phyloP scores from a whole-genome alignment of 2,888 invertebrate genomes.

The Eupithecia subfuscata region DNA sequence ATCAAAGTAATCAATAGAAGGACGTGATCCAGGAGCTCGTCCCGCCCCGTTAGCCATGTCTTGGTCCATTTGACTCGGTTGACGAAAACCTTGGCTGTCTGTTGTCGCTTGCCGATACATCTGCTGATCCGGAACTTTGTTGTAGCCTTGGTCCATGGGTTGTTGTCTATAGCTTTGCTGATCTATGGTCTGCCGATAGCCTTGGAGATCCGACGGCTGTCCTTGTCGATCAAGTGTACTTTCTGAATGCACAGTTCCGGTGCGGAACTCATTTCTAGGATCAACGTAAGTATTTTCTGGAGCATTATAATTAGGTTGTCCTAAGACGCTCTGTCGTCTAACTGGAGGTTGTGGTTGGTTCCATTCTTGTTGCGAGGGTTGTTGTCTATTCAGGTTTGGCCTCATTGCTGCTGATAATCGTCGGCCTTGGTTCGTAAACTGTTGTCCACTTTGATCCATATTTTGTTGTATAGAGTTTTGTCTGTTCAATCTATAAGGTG shows the following conservation, averaged over 20 bases:
- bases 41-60: constrained; percentile 68
- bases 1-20: constrained; percentile 95
- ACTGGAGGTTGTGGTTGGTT: constrained; percentile 59
- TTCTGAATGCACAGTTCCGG: constrained; percentile 75
- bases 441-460: constrained; percentile 72
- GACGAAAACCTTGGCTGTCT: constrained; percentile 51
- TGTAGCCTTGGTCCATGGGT: constrained; percentile 76
- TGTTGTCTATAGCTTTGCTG: constrained; percentile 67
- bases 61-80: constrained; percentile 70
- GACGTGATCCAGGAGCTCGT: constrained; percentile 63
- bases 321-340: constrained; percentile 73
- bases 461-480: constrained; percentile 64
- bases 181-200: constrained; percentile 61
- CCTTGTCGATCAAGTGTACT: constrained; percentile 58
- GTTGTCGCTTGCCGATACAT: constrained; percentile 55
- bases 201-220: constrained; percentile 59
- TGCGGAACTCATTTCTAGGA: constrained; percentile 68
- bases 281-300: constrained; percentile 67
- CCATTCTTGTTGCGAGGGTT: constrained; percentile 68
- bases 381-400: constrained; percentile 55
- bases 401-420: constrained; percentile 67
- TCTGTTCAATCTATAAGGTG: constrained; percentile 62
- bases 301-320: constrained; percentile 66
- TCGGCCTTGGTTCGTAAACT: constrained; percentile 68
- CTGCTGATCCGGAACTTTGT: constrained; percentile 61